Base-by-base conservation (phyloP, 2,888 invertebrate genomes). In the Alviniconcha strummeri region DNA sequence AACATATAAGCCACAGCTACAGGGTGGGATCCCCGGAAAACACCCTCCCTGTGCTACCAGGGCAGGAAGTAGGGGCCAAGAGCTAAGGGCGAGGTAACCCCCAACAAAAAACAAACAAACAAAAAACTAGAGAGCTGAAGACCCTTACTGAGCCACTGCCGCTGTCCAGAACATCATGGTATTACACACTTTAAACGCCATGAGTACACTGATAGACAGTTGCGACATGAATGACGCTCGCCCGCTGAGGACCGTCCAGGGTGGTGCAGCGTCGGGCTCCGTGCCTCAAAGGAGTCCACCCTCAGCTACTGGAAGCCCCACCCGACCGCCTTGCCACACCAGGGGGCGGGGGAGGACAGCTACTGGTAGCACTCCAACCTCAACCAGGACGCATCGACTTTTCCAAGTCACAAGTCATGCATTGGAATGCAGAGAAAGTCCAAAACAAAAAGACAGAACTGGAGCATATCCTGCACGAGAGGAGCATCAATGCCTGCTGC, bases 381-480 rank as follows among this genome's bases (percentile, higher is more conserved):
- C 64, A 64, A 13, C 64, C 9, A 64, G 15, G 64, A 13, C 9
- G 11, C 64, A 64, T 64, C 11, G 64, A 9, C 64, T 64, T 15
- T 13, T 64, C 64, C 9, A 64, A 64, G 64, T 64, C 9, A 9
- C 15, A 64, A n/a, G 72, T 36, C 72, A 72, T 36, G 72, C 72
- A 72, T 36, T 72, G 72, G 72, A 72, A 36, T 36, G 72, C 72
- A 36, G 72, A 72, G 52, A 72, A 52, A 11, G 72, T 72, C 72
- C 72, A 36, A 52, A 72, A 36, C 52, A 72, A 72, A 13, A 72
- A 19, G 13, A 1, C 72, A 72, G 72, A 72, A 13, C 13, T 36
- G 36, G 72, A 72, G 72, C 72, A 72, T 72, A 36, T 72, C 72
- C 72, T 72, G 72, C 72, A 72, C 5, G 36, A 36, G 13, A 36